Evolutionary conservation across 2,888 invertebrate genomes (phyloP).

Genomic region (Fragum fragum): DNA sequence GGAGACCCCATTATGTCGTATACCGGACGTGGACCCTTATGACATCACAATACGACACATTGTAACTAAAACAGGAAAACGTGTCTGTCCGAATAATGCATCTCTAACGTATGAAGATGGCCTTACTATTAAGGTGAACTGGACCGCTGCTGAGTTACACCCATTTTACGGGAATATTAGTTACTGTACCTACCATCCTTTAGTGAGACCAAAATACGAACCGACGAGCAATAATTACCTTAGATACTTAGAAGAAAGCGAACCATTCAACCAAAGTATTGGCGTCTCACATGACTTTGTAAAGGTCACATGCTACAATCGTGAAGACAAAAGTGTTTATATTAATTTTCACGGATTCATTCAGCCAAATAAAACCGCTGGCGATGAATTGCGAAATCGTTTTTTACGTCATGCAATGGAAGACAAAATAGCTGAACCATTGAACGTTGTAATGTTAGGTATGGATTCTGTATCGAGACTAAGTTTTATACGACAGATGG

Average conservation of each 20-base stretch:
- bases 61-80: constrained; percentile 65
- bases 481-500: constrained; percentile 95
- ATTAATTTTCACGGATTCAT: constrained; percentile 83
- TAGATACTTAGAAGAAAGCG: constrained; percentile 57
- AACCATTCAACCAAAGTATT: constrained; percentile 52
- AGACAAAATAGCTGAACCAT: constrained; percentile 73
- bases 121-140: constrained; percentile 56
- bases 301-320: constrained; percentile 79
- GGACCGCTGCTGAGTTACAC: constrained; percentile 51
- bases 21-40: constrained; percentile 83
- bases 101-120: constrained; percentile 79
- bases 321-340: constrained; percentile 73
- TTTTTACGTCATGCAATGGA: constrained; percentile 53
- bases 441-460: constrained; percentile 93
- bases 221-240: constrained; percentile 64
- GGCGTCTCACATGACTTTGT: constrained; percentile 79
- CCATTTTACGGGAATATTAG: constrained; percentile 73
- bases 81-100: constrained; percentile 70
- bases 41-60: constrained; percentile 72
- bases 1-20: constrained; percentile 81
- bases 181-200: constrained; percentile 79
- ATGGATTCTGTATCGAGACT: constrained; percentile 94
- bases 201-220: constrained; percentile 71
- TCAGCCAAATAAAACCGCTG: constrained; percentile 69
- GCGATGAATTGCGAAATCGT: constrained; percentile 48